These are phyloP conservation scores for Podarcis siculus DNA, from an alignment of 2,797 vertebrate genomes.

Conservation along the genomic window DNA sequence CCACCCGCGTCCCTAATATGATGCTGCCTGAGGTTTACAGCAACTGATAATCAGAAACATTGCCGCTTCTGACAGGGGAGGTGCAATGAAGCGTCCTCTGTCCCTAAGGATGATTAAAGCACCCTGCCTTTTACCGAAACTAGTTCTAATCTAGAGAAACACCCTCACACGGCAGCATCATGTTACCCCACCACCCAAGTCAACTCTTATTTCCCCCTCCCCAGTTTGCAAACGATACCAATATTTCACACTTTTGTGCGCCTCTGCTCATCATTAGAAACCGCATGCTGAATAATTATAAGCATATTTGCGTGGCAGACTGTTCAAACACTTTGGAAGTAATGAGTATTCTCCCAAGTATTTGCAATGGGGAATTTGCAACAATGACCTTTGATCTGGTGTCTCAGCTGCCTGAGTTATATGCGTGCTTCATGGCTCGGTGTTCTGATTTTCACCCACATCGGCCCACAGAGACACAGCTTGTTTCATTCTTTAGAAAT, in stretches of 20 bases:
- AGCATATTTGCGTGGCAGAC: background rate
- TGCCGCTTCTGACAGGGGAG: background rate
- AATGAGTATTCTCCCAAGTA: background rate
- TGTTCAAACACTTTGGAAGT: background rate
- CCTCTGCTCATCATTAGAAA: conserved; percentile 19
- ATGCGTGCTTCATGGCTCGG: conserved; percentile 6
- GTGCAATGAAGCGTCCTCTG: background rate
- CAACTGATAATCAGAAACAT: no score
- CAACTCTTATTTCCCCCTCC: background rate
- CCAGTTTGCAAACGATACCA: background rate
- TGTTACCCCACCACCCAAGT: background rate
- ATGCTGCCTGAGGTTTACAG: no score
- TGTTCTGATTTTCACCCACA: background rate
- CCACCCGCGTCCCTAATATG: no score
- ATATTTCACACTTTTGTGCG: conserved; percentile 4
- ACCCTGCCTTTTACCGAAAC: background rate
- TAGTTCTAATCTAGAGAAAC: background rate
- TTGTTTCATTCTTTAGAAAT: background rate
- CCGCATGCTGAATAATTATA: background rate
- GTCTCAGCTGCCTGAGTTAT: background rate
- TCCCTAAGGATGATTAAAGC: no score
- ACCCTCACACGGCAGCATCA: background rate
- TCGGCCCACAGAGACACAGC: background rate
- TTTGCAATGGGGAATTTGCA: background rate
- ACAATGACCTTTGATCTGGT: conserved; percentile 20